Percentiles rank a stretch among this genome's conserved stretches.
Conservation (phyloP, 1,140 invertebrate species). For the Papilio glaucus region DNA sequence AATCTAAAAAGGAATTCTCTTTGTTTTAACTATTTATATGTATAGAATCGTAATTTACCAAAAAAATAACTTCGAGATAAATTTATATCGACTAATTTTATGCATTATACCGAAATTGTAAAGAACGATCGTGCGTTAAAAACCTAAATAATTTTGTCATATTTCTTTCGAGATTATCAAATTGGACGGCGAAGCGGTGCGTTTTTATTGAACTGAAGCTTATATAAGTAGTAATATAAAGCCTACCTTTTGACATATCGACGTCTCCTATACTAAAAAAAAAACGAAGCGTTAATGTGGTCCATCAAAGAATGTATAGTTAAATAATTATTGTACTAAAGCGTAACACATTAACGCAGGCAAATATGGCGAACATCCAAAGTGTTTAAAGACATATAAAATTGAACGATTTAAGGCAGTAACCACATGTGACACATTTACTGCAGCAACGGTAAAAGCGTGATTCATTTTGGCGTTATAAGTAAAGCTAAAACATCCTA, state of each 20-base stretch:
- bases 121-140: slow-evolving; percentile 9
- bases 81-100: slow-evolving; percentile 10
- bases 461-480: background rate
- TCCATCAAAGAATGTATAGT: background rate
- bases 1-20: background rate
- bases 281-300: slow-evolving; percentile 24
- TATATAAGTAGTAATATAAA: slow-evolving; percentile 31
- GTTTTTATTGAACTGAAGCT: slow-evolving; percentile 55
- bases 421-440: slow-evolving; percentile 23
- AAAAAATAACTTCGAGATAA: background rate
- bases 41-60: background rate
- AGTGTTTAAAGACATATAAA: slow-evolving; percentile 15
- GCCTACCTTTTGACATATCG: no score
- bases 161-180: slow-evolving; percentile 45
- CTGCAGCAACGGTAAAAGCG: background rate
- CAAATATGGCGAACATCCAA: background rate
- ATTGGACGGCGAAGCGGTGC: slow-evolving; percentile 72
- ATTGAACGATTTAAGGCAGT: slow-evolving; percentile 34
- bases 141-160: slow-evolving; percentile 15
- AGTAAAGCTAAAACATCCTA: slow-evolving; percentile 9
- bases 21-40: background rate
- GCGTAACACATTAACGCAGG: background rate
- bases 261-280: background rate
- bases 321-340: slow-evolving; percentile 5
- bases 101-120: slow-evolving; percentile 21